phyloP scores from a whole-genome alignment of 2,888 invertebrate species.

The Drosophila nigricruria region DNA sequence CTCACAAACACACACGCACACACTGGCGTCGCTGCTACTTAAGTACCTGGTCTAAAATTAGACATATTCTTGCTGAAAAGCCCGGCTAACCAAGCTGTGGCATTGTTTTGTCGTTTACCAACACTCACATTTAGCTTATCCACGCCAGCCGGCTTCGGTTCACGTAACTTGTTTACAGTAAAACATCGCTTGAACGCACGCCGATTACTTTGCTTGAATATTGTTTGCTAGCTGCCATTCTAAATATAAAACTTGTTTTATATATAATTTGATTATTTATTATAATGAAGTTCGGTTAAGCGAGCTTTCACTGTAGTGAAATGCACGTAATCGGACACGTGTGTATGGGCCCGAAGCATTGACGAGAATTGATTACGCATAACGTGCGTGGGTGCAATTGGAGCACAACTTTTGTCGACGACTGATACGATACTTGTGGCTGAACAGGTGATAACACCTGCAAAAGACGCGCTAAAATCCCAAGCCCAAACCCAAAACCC shows the following conservation, averaged over 20 bases:
- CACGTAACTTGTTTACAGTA: conserved; percentile 53
- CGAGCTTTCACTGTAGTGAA: conserved; percentile 20
- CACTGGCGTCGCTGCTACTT: conserved; percentile 15
- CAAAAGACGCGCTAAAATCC: conserved; percentile 47
- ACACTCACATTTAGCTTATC: conserved; percentile 7
- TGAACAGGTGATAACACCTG: conserved; percentile 54
- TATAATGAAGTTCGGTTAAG: not conserved
- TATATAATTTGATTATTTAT: not conserved
- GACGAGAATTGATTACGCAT: conserved; percentile 56
- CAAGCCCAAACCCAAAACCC: conserved; percentile 40
- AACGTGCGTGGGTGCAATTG: conserved; percentile 14
- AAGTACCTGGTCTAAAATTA: conserved; percentile 69
- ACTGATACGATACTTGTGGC: not conserved
- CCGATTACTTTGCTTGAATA: not conserved
- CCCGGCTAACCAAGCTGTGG: conserved; percentile 11
- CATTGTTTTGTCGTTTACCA: conserved; percentile 7
- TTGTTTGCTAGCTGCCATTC: not conserved
- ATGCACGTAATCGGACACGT: conserved; percentile 57
- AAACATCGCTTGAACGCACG: not conserved
- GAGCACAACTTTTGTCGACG: conserved; percentile 9
- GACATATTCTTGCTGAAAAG: conserved; percentile 44
- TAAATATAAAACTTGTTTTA: not conserved
- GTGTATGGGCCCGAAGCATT: conserved; percentile 20
- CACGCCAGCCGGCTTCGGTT: conserved; percentile 45
- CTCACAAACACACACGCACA: conserved; percentile 14